Evolutionary conservation across 2,113 vertebrate genomes (phyloP), one percentile per base, ranked within the genome.

Genomic region (Egretta garzetta): DNA sequence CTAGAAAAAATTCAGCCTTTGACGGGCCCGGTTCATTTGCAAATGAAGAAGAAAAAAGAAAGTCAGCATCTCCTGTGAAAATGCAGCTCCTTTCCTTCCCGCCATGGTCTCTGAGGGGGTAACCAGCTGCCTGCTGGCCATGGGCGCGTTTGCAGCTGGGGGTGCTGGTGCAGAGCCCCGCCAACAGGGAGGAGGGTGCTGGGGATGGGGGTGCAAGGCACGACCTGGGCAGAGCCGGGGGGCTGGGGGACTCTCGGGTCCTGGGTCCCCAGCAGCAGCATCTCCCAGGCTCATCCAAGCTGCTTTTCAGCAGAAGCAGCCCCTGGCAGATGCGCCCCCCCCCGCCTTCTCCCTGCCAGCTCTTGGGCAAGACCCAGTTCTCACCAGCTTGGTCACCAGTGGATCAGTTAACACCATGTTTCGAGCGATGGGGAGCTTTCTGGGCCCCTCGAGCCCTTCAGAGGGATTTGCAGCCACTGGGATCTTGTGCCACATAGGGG

Each of bases 21-120:
- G 91, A 94, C 64, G 75, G 80, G 53, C n/a, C 63, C 66, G 68
- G 63, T 93, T 93, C 86, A 86, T 68, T 70, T 97, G 62, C 79
- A 96, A 93, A 92, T 83, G 75, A 93, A 73, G 62, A 14, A 5
- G 41, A 41, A 2, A 5, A 9, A 30, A 8, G 15, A 24, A 55
- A 37, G 13, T 90, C 88, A 86, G 39, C n/a, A 49, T 79, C 74
- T 90, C 47, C 39, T 9, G 26, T 68, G 43, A 47, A 63, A 64
- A 52, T 30, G 28, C 43, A 56, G 35, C 56, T 92, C 70, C 49
- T n/a, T 47, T 19, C 22, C 58, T 73, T 27, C 8, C 8, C 9
- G 14, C 23, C 0, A 0, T 3, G 18, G 53, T 19, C 19, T 85
- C 70, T 35, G 74, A 79, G 59, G 37, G 66, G 37, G 53, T 30